These are phyloP conservation scores for Podarcis siculus DNA, from an alignment of 2,797 vertebrate genomes.

Conservation along the genomic window DNA sequence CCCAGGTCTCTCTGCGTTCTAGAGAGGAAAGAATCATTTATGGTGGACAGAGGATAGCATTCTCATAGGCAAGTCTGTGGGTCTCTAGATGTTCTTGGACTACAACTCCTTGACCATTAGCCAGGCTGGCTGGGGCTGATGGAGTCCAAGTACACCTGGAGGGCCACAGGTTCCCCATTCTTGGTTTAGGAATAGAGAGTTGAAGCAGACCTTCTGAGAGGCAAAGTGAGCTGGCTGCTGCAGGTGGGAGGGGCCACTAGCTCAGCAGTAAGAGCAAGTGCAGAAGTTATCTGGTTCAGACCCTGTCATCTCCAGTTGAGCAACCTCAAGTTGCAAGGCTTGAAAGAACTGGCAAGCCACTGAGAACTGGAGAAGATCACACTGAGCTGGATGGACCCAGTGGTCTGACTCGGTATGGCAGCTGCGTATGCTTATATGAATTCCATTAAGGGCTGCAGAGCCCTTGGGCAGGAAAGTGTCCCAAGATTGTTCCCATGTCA, in stretches of 20 bases:
- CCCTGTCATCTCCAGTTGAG: neutral
- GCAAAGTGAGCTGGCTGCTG: neutral
- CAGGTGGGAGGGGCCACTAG: neutral
- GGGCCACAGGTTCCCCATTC: neutral
- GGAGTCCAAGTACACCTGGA: neutral
- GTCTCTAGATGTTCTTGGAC: neutral
- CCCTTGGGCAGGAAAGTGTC: neutral
- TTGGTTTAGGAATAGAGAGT: neutral
- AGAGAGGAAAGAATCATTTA: neutral
- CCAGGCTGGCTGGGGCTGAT: neutral
- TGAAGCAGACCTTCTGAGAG: neutral
- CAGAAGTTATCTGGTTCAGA: neutral
- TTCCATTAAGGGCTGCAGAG: neutral
- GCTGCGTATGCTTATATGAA: neutral
- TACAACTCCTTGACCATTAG: neutral
- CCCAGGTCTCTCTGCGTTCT: neutral
- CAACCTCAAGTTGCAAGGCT: neutral
- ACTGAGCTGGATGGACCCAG: neutral
- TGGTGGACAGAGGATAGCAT: neutral
- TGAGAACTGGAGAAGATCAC: neutral
- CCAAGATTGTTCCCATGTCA: neutral
- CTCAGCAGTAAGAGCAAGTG: neutral
- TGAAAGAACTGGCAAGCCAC: neutral
- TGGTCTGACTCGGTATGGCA: neutral
- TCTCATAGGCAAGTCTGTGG: neutral